Evolutionary conservation across 1,140 invertebrate species (phyloP).

Genomic region (Lethrus apterus): DNA sequence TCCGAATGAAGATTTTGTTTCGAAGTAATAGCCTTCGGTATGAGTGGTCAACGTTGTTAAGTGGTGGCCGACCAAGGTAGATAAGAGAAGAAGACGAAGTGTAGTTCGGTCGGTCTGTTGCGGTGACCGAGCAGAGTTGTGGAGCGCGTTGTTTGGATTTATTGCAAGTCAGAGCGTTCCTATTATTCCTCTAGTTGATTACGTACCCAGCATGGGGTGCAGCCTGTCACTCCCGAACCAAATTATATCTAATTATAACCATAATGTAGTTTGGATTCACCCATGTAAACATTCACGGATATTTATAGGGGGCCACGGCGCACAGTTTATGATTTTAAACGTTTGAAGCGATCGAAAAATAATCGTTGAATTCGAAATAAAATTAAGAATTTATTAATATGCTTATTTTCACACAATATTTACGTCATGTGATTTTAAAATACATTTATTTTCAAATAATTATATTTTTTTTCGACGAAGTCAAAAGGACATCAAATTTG

Average conservation of each 20-base stretch:
- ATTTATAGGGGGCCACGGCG: too few species aligned
- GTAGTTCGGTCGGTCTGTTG: constrained; percentile 9
- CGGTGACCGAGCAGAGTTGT: constrained; percentile 15
- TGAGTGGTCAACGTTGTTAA: constrained; percentile 1
- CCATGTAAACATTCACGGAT: constrained; percentile 16
- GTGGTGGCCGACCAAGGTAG: constrained; percentile 8
- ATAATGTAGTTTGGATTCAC: constrained; percentile 18
- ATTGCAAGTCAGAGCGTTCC: constrained; percentile 39
- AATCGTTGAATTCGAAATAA: too few species aligned
- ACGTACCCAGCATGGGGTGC: constrained; percentile 36
- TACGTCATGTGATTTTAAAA: too few species aligned
- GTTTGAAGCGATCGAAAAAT: not conserved
- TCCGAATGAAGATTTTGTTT: constrained; percentile 8
- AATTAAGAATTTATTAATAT: too few species aligned
- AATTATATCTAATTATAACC: constrained; percentile 34
- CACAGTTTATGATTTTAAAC: too few species aligned
- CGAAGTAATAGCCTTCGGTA: constrained; percentile 9
- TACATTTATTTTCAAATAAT: too few species aligned
- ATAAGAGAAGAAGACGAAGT: constrained; percentile 5
- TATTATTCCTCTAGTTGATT: constrained; percentile 39
- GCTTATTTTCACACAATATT: too few species aligned
- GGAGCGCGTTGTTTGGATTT: constrained; percentile 33
- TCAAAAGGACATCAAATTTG: too few species aligned
- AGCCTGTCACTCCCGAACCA: constrained; percentile 37
- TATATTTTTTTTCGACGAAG: too few species aligned